A percentile compares a stretch with the other conserved stretches of the same genome.
Conservation (phyloP, 2,797 vertebrate genomes). For the Phataginus tricuspis region DNA sequence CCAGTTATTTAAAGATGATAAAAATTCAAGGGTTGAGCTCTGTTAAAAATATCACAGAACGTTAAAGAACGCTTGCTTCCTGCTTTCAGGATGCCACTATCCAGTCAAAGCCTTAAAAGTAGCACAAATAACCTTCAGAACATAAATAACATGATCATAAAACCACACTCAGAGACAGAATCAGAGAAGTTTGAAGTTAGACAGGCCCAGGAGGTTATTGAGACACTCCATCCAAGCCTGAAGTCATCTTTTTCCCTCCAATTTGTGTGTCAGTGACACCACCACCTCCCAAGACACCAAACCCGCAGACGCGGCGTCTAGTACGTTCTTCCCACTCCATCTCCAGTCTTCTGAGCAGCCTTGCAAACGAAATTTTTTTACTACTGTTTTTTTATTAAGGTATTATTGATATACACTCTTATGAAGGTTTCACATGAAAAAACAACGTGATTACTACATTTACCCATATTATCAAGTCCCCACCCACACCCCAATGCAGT, state of each 20-base stretch:
- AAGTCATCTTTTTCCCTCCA: conserved; percentile 45
- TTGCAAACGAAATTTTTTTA: not conserved
- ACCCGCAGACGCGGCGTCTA: conserved; percentile 36
- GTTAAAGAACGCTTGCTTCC: not conserved
- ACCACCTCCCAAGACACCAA: conserved; percentile 30
- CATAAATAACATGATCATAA: not conserved
- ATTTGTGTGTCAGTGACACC: conserved; percentile 49
- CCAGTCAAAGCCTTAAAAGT: not conserved
- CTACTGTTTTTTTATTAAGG: too few species aligned
- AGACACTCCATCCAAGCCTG: conserved; percentile 50
- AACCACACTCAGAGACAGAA: conserved; percentile 42
- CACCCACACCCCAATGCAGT: too few species aligned
- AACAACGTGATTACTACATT: too few species aligned
- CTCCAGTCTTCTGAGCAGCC: not conserved
- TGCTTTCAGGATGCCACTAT: not conserved
- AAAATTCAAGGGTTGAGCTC: not conserved
- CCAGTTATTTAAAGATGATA: conserved; percentile 20
- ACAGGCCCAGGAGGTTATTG: not conserved
- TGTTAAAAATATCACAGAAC: not conserved
- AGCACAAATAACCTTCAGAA: not conserved
- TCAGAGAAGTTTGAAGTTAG: conserved; percentile 24
- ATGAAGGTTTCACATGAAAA: too few species aligned
- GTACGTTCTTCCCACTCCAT: conserved; percentile 40
- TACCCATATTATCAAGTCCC: too few species aligned
- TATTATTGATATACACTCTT: rapidly evolving